Percentiles rank a stretch among this genome's conserved stretches.
Conservation (phyloP, 2,888 invertebrate species). For the Iselma pallidipennis region DNA sequence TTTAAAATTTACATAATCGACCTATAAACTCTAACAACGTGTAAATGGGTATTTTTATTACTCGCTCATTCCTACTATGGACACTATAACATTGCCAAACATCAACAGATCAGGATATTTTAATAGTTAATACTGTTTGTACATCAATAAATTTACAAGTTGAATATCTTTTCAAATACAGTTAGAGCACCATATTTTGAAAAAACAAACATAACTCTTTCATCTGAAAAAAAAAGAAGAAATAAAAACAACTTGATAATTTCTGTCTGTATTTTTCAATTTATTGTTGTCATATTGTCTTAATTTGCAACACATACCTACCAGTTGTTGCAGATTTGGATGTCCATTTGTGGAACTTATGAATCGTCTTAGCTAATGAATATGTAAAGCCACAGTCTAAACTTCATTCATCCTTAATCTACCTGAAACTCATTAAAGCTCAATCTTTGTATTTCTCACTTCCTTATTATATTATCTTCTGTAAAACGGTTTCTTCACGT, state of each 20-base stretch:
- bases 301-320: too few species aligned
- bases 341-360: too few species aligned
- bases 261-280: too few species aligned
- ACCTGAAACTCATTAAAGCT: background rate
- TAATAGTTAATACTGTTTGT: background rate
- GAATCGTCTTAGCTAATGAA: background rate
- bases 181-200: too few species aligned
- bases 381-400: background rate
- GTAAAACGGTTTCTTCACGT: background rate
- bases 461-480: background rate
- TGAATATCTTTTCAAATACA: too few species aligned
- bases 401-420: background rate
- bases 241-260: too few species aligned
- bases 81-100: background rate
- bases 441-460: background rate
- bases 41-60: constrained; percentile 24
- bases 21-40: constrained; percentile 23
- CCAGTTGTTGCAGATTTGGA: too few species aligned
- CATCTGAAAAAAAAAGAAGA: too few species aligned
- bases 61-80: constrained; percentile 15
- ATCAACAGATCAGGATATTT: background rate
- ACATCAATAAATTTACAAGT: background rate
- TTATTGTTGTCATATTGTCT: too few species aligned
- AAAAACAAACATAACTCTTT: too few species aligned
- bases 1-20: constrained; percentile 25